Evolutionary conservation across 2,113 vertebrate species (phyloP), one percentile per base, ranked within the genome.

Genomic region (Sturnus vulgaris): DNA sequence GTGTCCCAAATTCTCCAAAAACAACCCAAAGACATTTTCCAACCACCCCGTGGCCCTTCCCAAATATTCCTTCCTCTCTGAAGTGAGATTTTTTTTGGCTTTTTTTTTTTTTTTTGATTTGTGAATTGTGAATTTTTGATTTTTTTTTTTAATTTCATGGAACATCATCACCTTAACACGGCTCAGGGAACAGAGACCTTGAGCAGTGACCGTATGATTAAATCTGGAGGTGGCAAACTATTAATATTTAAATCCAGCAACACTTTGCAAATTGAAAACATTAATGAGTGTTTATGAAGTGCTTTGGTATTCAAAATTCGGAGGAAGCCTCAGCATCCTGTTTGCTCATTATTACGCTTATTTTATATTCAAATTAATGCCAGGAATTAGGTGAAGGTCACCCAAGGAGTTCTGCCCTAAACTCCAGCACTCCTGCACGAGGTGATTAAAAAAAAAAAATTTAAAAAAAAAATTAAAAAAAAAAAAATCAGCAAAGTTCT

Each of bases 301-400:
- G 88, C 88, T 86, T 88, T 93, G 95, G 88, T 42, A 94, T 92
- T 93, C 95, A 88, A 21, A 94, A 95, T 95, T 93, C 3, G 35
- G 92, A 94, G 79, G 93, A 95, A 94, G 93, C 85, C 71, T 94
- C 57, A 77, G 15, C 93, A 93, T 94, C 95, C 92, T 96, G 95
- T 78, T 96, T 95, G 85, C 85, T 96, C 85, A 93, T 93, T 94
- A 90, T 82, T 94, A 2, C 7, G n/a, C 88, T 90, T 65, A 61
- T 86, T 96, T 94, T 46, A 19, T 46, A 96, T 94, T 95, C 94
- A 97, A 97, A 96, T 96, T 90, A 88, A 59, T 37, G 46, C 63
- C 80, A 76, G 85, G 61, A 97, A 94, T 77, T 46, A 90, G 92
- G 95, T 97, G 92, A 96, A 97, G 96, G 96, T 96, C 95, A 90